Base-by-base conservation (phyloP, 37 sponge, comb jelly and placozoan genomes). In the Hexactinellida sp. region DNA sequence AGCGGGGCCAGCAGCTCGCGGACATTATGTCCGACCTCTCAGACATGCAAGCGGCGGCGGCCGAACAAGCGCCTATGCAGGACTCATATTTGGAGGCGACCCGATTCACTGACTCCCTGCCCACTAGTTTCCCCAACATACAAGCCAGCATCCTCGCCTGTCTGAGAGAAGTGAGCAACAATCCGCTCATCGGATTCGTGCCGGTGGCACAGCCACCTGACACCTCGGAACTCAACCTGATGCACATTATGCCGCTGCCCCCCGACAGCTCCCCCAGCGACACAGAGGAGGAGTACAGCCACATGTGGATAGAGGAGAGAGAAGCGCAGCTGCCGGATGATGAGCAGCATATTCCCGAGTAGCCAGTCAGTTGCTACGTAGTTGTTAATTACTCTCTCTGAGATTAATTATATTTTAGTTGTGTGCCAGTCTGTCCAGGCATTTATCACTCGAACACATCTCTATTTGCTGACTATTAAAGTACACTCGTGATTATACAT, bases 41-140 rank as follows among this genome's bases (percentile, higher is more conserved):
- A 47, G 32, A n/a, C 25, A 25, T 63, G 13, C 76, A 63, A 7
- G 34, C 21, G 34, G 76, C 3, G 34, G 30, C 34, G 13, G 28
- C 13, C 5, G 76, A 63, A 3, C n/a, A n/a, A n/a, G n/a, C n/a
- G n/a, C n/a, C n/a, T n/a, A n/a, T n/a, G n/a, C n/a, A n/a, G n/a
- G 76, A 63, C 34, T n/a, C 21, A 3, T 23, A 5, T 7, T 1
- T 23, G 3, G 21, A 25, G 21, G 76, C 76, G 13, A 63, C 76
- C 32, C 76, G 76, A 63, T 63, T 25, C 76, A 63, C 76, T 63
- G 76, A 63, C 76, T 63, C 76, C 25, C 76, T 63, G 5, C 30
- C 76, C 76, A 25, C 25, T n/a, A 63, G 13, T n/a, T 63, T 63
- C 76, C 76, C 76, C 5, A 28, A 63, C 34, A 63, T 63, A 7